Evolutionary conservation across 2,113 vertebrate species (phyloP), one percentile per base, ranked within the genome.

Genomic region (Cryptoleucopteryx plumbea): DNA sequence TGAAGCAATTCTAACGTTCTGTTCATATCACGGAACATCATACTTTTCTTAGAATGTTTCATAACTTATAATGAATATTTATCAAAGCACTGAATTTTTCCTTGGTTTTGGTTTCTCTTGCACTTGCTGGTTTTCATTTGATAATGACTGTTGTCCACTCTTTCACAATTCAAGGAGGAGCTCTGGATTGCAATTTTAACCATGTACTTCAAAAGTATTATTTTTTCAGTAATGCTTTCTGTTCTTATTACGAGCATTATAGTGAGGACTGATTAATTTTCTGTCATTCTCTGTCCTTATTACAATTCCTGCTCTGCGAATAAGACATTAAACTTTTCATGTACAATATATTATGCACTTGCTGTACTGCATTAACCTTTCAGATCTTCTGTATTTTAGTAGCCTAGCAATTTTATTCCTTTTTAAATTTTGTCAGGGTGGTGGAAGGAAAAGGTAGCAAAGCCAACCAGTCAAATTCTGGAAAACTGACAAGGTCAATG

Each of bases 311-410:
- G 72, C 38, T 67, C 65, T 63, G 23, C 0, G 29, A 96, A 92
- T 65, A 93, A 88, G 91, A 77, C 58, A 92, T 93, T 96, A 93
- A 94, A 94, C 87, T 93, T 96, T 93, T 90, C 84, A 82, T 90
- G 83, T 93, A 50, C 80, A 78, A 92, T 94, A 58, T 82, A 94
- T 94, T 91, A 95, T 82, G 52, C 47, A 67, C 72, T 71, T 94
- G 47, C 72, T 88, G 55, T 84, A 89, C 55, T n/a, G 14, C 56
- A 83, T 93, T 94, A 97, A 94, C 90, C 92, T 96, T 97, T 93
- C 65, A 90, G 42, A 88, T 80, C 52, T 74, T 90, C 74, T 77
- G 42, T 65, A 58, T 80, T 96, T 95, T 91, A 94, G 53, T 36
- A 90, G 62, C 5, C 23, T 94, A 61, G 43, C 9, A 85, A 86